Base-by-base conservation (phyloP, 2,888 invertebrate species). In the Eupeodes latifasciatus region DNA sequence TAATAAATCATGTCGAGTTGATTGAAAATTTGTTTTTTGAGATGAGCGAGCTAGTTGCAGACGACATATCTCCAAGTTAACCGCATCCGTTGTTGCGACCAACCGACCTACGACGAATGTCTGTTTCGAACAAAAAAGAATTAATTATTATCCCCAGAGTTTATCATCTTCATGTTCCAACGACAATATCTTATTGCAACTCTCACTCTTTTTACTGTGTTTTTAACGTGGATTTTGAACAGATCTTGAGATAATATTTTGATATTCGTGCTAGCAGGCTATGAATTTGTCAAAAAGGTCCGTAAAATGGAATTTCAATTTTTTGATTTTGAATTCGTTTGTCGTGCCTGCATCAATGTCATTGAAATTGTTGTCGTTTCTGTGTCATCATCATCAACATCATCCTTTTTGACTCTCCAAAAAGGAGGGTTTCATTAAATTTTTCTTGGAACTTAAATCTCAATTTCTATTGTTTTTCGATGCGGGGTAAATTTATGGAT, bases 261-360 rank as follows among this genome's bases (percentile, higher is more conserved):
- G 80, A 84, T 87, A 87, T 87, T 87, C 87, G 62, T 80, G 80
- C 80, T 71, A 82, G 87, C 79, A 77, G 84, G 77, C 87, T 87
- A 77, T 80, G 84, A 87, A 87, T 87, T 87, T 87, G 87, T 87
- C 87, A 87, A 87, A 87, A 84, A 84, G 87, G 84, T 80, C 80
- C 72, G 77, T 84, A 87, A 87, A 84, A 80, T 84, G 84, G 87
- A 87, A 84, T 83, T 87, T 87, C 84, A 84, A 84, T 87, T 83
- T 47, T 87, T 53, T 40, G 49, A 67, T 81, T 78, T 87, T 55
- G 49, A 77, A 81, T 85, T 87, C 72, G 87, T 82, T 80, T 84
- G 79, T 72, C 75, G 71, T 76, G 34, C 62, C 74, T 55, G 69
- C 79, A 77, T 81, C 85, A 85, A 78, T 85, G 85, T 78, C 85